These are phyloP conservation scores for Cryptophagus acutangulus DNA, from an alignment of 2,888 invertebrate genomes.

Conservation along the genomic window DNA sequence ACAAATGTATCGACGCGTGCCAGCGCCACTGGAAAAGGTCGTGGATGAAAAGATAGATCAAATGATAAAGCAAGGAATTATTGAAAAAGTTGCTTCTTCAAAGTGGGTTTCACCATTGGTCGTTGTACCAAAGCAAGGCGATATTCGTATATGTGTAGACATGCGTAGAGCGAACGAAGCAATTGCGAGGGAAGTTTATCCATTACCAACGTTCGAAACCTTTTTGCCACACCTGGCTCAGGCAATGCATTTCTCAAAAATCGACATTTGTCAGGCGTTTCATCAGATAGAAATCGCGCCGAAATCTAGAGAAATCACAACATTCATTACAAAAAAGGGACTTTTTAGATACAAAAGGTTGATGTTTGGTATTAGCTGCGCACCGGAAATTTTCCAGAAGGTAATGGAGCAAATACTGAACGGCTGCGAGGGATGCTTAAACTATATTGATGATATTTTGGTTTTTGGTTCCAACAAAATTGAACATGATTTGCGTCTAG, in stretches of 20 bases:
- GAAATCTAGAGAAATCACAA: conserved; percentile 18
- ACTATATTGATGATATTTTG: conserved; percentile 12
- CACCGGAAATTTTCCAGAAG: conserved; percentile 15
- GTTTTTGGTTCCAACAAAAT: conserved; percentile 7
- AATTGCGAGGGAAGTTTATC: conserved; percentile 16
- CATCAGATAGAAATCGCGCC: conserved; percentile 19
- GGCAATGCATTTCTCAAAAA: conserved; percentile 13
- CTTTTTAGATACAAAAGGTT: conserved; percentile 17
- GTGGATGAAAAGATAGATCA: conserved; percentile 28
- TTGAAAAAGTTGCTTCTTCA: no score
- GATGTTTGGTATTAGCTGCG: conserved; percentile 15
- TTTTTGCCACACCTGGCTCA: conserved; percentile 11
- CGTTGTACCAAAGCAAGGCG: conserved; percentile 10
- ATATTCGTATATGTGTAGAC: conserved; percentile 16
- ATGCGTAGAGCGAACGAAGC: conserved; percentile 16
- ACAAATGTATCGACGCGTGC: conserved; percentile 28
- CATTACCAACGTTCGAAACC: conserved; percentile 12
- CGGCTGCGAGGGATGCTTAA: background rate
- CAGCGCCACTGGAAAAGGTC: conserved; percentile 28
- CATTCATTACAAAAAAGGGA: conserved; percentile 19
- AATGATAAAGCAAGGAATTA: conserved; percentile 26
- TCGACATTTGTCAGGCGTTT: conserved; percentile 19
- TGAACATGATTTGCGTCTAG: conserved; percentile 6
- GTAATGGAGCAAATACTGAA: conserved; percentile 1
- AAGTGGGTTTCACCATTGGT: conserved; percentile 15